phyloP scores from a whole-genome alignment of 2,888 invertebrate species.

The Drosophila engyochracea region DNA sequence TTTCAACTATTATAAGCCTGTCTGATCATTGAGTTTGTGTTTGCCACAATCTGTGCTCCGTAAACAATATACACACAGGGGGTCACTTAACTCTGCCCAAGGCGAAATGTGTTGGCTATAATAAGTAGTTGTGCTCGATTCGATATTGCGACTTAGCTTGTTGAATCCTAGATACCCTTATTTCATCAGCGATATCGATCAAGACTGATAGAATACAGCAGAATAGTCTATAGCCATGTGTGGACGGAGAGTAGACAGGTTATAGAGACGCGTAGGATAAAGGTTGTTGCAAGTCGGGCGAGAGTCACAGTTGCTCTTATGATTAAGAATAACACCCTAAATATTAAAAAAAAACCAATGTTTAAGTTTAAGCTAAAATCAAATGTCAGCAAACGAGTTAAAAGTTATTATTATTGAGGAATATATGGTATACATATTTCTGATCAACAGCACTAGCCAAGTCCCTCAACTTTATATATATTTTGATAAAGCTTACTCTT shows the following conservation, averaged over 20 bases:
- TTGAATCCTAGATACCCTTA: background rate
- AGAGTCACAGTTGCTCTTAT: background rate
- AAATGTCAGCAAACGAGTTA: background rate
- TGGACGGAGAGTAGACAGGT: too few relatives aligned
- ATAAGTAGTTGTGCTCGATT: constrained; percentile 2
- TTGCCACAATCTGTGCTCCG: background rate
- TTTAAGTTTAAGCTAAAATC: background rate
- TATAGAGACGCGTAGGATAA: background rate
- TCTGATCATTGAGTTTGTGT: constrained; percentile 1
- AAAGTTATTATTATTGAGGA: too few relatives aligned
- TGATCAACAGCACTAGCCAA: background rate
- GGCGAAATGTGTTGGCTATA: constrained; percentile 5
- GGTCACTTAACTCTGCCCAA: constrained; percentile 9
- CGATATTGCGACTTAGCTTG: background rate
- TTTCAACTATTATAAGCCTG: constrained; percentile 1
- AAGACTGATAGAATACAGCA: too few relatives aligned
- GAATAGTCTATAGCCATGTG: too few relatives aligned
- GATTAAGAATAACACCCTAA: background rate
- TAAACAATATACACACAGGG: background rate
- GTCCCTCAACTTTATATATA: background rate
- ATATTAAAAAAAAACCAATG: background rate
- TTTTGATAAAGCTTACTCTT: background rate
- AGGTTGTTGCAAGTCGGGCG: background rate
- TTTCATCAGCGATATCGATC: too few relatives aligned
- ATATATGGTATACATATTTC: background rate